Percentiles rank a stretch among this genome's conserved stretches.
These are phyloP conservation scores for Platycheirus rosarum DNA, from an alignment of 2,888 invertebrate species.

Conservation along the genomic window DNA sequence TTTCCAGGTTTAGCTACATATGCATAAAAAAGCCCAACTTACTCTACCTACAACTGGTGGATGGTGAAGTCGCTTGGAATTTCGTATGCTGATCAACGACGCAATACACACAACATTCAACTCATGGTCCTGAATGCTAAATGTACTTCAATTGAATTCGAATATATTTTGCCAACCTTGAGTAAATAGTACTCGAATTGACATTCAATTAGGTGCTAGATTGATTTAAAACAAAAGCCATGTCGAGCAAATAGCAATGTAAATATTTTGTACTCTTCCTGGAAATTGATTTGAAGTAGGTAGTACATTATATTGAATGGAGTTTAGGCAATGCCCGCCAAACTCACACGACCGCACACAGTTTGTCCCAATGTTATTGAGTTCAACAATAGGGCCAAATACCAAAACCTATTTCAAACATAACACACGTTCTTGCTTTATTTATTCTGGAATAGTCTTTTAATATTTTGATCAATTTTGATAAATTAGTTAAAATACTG, in stretches of 20 bases:
- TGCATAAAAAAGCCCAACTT: too few relatives aligned
- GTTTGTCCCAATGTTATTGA: too few relatives aligned
- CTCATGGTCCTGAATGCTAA: slow-evolving; percentile 64
- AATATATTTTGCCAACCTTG: slow-evolving; percentile 52
- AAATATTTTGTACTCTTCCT: slow-evolving; percentile 61
- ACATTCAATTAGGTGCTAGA: slow-evolving; percentile 68
- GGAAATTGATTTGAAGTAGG: slow-evolving; percentile 19
- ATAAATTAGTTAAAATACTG: too few relatives aligned
- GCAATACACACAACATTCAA: slow-evolving; percentile 24
- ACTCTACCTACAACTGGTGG: too few relatives aligned
- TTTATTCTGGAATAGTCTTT: too few relatives aligned
- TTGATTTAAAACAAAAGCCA: slow-evolving; percentile 62
- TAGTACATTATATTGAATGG: slow-evolving; percentile 58
- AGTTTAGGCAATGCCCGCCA: slow-evolving; percentile 46
- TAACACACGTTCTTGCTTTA: too few relatives aligned
- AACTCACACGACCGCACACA: neutral
- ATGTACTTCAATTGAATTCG: slow-evolving; percentile 31
- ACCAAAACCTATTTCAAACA: too few relatives aligned
- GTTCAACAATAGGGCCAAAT: too few relatives aligned
- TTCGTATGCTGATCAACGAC: slow-evolving; percentile 48
- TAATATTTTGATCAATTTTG: too few relatives aligned
- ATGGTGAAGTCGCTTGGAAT: slow-evolving; percentile 9
- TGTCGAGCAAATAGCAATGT: slow-evolving; percentile 66
- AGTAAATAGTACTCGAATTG: slow-evolving; percentile 68
- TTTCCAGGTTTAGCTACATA: neutral